A percentile compares a stretch with the other conserved stretches of the same genome.
phyloP scores from a whole-genome alignment of 1,140 invertebrate genomes.

The Agrypnia vestita region DNA sequence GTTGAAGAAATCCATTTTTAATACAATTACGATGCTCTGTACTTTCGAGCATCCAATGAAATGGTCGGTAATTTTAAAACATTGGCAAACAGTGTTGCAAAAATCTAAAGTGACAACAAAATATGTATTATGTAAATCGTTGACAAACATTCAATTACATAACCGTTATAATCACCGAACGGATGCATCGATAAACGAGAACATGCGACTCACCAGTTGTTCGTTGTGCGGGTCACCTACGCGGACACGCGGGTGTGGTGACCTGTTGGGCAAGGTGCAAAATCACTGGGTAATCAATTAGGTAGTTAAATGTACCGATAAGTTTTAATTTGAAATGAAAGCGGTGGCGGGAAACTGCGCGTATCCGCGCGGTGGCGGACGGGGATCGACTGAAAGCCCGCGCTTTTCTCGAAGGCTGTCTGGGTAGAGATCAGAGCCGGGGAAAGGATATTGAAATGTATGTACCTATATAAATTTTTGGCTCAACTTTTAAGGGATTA shows the following conservation, averaged over 20 bases:
- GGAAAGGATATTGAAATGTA: not conserved
- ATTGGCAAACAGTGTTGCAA: no score
- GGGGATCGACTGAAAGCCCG: slow-evolving; percentile 46
- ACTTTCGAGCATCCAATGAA: not conserved
- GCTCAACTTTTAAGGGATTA: no score
- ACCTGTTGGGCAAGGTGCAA: slow-evolving; percentile 2
- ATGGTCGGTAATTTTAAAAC: not conserved
- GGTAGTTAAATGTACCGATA: slow-evolving; percentile 26
- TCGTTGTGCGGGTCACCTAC: not conserved
- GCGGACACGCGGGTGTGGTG: not conserved
- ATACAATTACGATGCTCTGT: no score
- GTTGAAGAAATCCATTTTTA: not conserved
- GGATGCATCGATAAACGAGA: slow-evolving; percentile 1
- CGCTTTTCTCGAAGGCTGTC: slow-evolving; percentile 32
- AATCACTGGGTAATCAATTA: slow-evolving; percentile 14
- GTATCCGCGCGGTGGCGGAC: slow-evolving; percentile 47
- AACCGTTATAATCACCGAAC: slow-evolving; percentile 20
- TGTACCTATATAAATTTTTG: no score
- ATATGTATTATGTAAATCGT: slow-evolving; percentile 2
- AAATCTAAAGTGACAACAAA: not conserved
- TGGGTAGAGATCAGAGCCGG: slow-evolving; percentile 6
- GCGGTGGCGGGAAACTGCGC: slow-evolving; percentile 7
- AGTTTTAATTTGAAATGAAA: slow-evolving; percentile 39
- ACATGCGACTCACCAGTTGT: slow-evolving; percentile 14
- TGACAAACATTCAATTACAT: slow-evolving; percentile 23